Conservation (phyloP, 1,140 invertebrate genomes). For the Drosophila biarmipes region DNA sequence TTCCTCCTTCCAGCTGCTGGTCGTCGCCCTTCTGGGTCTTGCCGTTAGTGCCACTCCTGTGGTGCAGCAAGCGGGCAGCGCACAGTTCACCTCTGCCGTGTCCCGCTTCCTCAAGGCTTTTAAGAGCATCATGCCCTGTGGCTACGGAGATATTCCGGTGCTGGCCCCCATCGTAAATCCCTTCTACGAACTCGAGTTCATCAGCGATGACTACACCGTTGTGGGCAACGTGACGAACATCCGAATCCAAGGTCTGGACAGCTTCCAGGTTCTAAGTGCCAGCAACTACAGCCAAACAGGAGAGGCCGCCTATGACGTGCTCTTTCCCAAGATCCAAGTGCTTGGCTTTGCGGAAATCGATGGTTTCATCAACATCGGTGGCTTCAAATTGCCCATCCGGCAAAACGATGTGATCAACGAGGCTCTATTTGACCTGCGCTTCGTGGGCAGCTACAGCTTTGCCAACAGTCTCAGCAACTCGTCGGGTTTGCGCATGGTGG, state of each 20-base stretch:
- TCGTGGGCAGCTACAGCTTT: constrained; percentile 56
- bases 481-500: constrained; percentile 43
- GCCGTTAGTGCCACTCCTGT: constrained; percentile 30
- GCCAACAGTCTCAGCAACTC: constrained; percentile 32
- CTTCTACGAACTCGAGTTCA: constrained; percentile 28
- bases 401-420: constrained; percentile 58
- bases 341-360: constrained; percentile 50
- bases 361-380: constrained; percentile 40
- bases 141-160: constrained; percentile 50
- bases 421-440: constrained; percentile 55
- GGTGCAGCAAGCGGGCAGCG: constrained; percentile 17
- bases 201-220: constrained; percentile 25
- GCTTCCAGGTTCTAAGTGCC: constrained; percentile 47
- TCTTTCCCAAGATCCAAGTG: constrained; percentile 58
- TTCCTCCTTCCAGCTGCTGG: constrained; percentile 24
- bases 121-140: constrained; percentile 61
- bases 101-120: constrained; percentile 51
- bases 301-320: constrained; percentile 44
- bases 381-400: constrained; percentile 27
- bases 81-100: constrained; percentile 39
- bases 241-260: constrained; percentile 52
- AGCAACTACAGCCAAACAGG: constrained; percentile 44
- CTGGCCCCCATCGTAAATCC: constrained; percentile 46
- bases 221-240: constrained; percentile 61
- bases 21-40: constrained; percentile 39